Conservation (phyloP, 2,113 vertebrate genomes). For the Halichoerus grypus region DNA sequence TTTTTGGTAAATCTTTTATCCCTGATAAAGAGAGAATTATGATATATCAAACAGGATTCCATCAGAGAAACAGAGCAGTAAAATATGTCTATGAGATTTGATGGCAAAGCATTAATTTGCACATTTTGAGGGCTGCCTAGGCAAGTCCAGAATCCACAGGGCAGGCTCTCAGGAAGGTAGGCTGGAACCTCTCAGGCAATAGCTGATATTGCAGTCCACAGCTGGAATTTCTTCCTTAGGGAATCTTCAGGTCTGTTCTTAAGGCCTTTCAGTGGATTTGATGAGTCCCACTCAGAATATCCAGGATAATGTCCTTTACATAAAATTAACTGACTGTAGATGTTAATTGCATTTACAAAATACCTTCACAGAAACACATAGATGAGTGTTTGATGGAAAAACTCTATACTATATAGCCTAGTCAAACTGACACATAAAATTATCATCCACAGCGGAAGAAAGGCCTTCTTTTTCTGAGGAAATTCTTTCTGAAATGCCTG, state of each 20-base stretch:
- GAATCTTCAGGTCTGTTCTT: background rate
- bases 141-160: background rate
- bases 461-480: background rate
- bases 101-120: background rate
- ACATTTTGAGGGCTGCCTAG: background rate
- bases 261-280: background rate
- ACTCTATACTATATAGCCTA: no score
- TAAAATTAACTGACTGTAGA: background rate
- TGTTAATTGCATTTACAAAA: background rate
- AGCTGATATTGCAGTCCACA: background rate
- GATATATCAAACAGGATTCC: background rate
- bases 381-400: background rate
- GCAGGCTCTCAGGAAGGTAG: accelerated
- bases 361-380: background rate
- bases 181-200: background rate
- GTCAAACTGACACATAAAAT: background rate
- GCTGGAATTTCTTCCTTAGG: background rate
- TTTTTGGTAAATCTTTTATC: background rate
- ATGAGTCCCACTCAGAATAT: background rate
- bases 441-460: background rate
- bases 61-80: background rate
- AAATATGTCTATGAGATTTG: background rate
- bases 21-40: background rate
- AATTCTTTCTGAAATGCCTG: background rate
- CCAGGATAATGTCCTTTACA: background rate